Evolutionary conservation across 2,888 invertebrate species (phyloP).

Genomic region (Hyles lineata): DNA sequence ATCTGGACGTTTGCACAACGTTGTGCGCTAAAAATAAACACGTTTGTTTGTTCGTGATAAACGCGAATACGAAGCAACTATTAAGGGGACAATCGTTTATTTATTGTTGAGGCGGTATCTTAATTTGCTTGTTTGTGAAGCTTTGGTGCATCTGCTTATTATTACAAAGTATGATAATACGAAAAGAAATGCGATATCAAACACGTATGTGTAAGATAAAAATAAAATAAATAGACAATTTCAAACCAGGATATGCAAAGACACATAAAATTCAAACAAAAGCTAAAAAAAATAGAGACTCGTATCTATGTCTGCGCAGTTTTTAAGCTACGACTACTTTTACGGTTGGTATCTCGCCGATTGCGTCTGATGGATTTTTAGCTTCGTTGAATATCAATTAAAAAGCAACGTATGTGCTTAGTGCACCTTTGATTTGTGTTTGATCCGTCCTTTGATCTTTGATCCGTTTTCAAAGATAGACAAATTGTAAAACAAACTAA

Average conservation of each 20-base stretch:
- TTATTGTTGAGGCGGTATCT: conserved; percentile 17
- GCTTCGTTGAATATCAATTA: neutral
- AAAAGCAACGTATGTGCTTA: neutral
- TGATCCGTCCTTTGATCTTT: no score
- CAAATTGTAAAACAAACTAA: neutral
- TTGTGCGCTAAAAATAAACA: conserved; percentile 16
- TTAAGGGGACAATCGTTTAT: conserved; percentile 10
- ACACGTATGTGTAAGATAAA: neutral
- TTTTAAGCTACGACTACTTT: neutral
- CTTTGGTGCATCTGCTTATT: neutral
- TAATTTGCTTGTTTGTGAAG: conserved; percentile 21
- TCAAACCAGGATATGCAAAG: no score
- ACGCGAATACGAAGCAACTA: conserved; percentile 11
- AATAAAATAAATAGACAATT: no score
- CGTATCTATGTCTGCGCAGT: no score
- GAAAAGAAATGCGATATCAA: neutral
- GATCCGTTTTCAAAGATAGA: neutral
- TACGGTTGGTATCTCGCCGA: neutral
- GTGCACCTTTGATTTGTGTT: no score
- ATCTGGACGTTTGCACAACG: conserved; percentile 19
- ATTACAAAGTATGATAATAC: neutral
- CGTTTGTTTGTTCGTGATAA: conserved; percentile 18
- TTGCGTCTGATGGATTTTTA: neutral
- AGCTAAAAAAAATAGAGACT: no score
- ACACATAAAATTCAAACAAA: no score